Percentiles rank a stretch among this genome's conserved stretches.
These are phyloP conservation scores for Patella caerulea DNA, from an alignment of 2,888 invertebrate genomes.

Conservation along the genomic window DNA sequence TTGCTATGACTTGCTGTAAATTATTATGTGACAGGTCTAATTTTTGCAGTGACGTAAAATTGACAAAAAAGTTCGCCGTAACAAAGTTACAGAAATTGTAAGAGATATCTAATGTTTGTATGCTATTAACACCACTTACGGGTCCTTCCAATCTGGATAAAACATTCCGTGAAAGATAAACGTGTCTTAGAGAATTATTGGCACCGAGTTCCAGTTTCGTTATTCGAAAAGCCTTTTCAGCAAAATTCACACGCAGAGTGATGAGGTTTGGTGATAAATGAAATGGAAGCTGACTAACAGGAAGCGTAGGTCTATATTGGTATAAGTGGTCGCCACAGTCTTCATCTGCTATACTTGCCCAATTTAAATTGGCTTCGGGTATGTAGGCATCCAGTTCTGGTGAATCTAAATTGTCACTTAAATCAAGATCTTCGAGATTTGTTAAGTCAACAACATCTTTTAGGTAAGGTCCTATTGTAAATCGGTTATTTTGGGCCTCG, in stretches of 20 bases:
- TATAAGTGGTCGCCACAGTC: neutral
- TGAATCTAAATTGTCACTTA: neutral
- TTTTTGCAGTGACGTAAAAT: neutral
- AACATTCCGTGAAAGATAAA: conserved; percentile 20
- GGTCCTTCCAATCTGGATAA: conserved; percentile 13
- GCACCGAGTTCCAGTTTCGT: neutral
- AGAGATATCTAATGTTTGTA: conserved; percentile 20
- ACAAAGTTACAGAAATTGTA: neutral
- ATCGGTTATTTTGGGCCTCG: conserved; percentile 18
- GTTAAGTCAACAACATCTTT: neutral
- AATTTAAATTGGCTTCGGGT: neutral
- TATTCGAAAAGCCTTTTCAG: neutral
- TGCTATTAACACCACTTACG: conserved; percentile 13
- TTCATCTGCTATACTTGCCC: neutral
- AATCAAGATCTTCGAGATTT: neutral
- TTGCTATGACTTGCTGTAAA: conserved; percentile 5
- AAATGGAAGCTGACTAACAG: neutral
- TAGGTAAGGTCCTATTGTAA: conserved; percentile 28
- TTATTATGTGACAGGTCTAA: conserved; percentile 15
- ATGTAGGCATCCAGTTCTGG: no score
- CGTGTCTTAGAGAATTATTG: neutral
- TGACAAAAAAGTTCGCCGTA: conserved; percentile 13
- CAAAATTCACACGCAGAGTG: neutral
- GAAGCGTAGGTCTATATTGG: neutral
- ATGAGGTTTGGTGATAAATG: conserved; percentile 10